Evolutionary conservation across 2,797 vertebrate genomes (phyloP), one percentile per base, ranked within the genome.

Genomic region (Spatula clypeata): DNA sequence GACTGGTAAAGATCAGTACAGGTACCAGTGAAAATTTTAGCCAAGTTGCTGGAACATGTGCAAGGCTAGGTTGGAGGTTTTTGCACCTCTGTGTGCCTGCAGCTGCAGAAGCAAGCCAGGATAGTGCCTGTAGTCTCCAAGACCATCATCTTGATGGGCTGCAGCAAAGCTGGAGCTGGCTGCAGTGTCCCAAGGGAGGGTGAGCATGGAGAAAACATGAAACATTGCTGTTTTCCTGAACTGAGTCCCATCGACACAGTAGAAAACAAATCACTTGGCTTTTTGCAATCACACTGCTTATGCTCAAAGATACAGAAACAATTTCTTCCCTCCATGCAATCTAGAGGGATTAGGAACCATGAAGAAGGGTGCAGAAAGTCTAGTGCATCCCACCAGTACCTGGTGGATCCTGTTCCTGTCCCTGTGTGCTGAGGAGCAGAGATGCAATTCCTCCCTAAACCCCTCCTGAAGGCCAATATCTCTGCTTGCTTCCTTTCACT

Each of bases 141-240:
- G 26, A 4, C 27, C 53, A 38, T 40, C 16, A 12, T 19, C 49
- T 80, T 1, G 3, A 79, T 67, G 34, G 29, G 20, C 34, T n/a
- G 73, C 32, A 76, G 34, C 6, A 13, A 79, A 38, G n/a, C 44
- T 54, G 81, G 66, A 71, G 36, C 16, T 67, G 61, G 32, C 49
- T 70, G 70, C 26, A 32, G 73, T 54, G 26, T 13, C 61, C 11
- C 72, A 67, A n/a, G 29, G 49, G 27, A 72, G 49, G 17, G 51
- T 18, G 47, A 74, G 57, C 72, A 23, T 0, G 0, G 9, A 8
- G 34, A 31, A 65, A 49, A 49, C 0, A 0, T 42, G 66, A 60
- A 79, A 13, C 17, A 5, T 27, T 8, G 34, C 42, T 70, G 1
- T 16, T 92, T 88, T 84, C 40, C 86, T 81, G 66, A 86, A 42